Conservation (phyloP, 2,888 invertebrate species). For the Lumbricus terrestris region DNA sequence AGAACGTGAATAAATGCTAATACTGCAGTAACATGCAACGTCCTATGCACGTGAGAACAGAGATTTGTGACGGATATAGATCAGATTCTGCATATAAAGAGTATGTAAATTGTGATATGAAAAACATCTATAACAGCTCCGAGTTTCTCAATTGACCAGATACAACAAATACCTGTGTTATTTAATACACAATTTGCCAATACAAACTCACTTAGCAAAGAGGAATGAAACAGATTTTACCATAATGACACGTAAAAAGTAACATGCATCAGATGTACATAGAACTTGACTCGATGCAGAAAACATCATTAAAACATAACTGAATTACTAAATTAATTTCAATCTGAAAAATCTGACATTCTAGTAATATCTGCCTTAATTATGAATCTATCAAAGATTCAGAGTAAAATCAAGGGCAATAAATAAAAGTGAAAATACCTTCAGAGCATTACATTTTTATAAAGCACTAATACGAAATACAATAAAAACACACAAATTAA, state of each 20-base stretch:
- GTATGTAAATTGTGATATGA: not conserved
- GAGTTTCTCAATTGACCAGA: not conserved
- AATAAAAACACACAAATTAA: not conserved
- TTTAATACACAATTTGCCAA: not conserved
- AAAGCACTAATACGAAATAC: not conserved
- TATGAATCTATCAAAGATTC: not conserved
- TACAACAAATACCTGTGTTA: not conserved
- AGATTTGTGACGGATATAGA: not conserved
- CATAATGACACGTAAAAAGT: not conserved
- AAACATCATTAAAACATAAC: not conserved
- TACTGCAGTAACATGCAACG: not conserved
- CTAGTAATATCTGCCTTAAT: not conserved
- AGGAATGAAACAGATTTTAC: not conserved
- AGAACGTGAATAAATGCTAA: not conserved
- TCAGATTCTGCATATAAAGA: not conserved
- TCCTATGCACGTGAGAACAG: not conserved
- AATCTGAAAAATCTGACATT: not conserved
- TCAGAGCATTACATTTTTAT: not conserved
- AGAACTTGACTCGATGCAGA: not conserved
- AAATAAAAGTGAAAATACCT: not conserved
- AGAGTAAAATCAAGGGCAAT: not conserved
- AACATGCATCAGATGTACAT: not conserved
- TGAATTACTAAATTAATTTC: conserved; percentile 3
- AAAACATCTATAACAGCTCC: not conserved
- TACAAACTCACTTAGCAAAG: not conserved